phyloP scores from a whole-genome alignment of 92 coral and sea anemone species.

The Micromussa lordhowensis region DNA sequence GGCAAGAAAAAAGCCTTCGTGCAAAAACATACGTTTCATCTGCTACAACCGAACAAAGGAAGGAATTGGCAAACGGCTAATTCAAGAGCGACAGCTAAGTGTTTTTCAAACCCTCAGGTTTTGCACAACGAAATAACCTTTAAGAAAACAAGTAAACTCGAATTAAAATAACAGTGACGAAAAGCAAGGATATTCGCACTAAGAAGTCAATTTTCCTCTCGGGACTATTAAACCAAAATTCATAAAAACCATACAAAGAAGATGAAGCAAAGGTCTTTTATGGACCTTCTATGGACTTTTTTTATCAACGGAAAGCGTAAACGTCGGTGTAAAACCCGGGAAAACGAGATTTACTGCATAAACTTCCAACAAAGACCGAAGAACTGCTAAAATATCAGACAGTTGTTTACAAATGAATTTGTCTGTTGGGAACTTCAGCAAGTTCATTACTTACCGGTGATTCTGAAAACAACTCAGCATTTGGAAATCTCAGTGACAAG shows the following conservation, averaged over 20 bases:
- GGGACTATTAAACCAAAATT: background rate
- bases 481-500: slow-evolving; percentile 20
- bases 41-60: background rate
- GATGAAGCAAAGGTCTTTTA: background rate
- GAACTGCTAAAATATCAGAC: background rate
- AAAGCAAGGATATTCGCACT: no score
- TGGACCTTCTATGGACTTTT: no score
- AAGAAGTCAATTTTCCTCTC: no score
- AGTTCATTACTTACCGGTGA: slow-evolving; percentile 39
- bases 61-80: background rate
- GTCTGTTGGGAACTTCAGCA: background rate
- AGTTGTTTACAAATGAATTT: background rate
- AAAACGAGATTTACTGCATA: background rate
- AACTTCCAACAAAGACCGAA: background rate
- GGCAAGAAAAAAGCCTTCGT: background rate
- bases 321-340: background rate
- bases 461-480: slow-evolving; percentile 29
- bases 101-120: no score
- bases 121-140: no score
- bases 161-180: no score
- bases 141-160: no score
- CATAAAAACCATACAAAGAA: background rate
- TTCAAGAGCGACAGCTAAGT: background rate
- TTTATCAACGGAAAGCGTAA: background rate
- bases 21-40: no score